Conservation (phyloP, 2,888 invertebrate species). For the Eretmocerus hayati region DNA sequence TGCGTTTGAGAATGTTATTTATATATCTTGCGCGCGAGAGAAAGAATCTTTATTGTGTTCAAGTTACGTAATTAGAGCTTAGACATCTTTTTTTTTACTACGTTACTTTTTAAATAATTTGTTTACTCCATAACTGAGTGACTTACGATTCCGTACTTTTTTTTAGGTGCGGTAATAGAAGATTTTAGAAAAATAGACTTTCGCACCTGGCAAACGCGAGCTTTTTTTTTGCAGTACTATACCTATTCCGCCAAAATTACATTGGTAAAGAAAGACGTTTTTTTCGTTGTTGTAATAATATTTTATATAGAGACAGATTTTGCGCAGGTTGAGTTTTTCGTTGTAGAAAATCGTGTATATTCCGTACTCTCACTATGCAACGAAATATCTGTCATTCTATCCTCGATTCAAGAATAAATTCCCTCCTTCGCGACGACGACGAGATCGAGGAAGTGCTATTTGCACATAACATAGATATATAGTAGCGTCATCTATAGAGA, state of each 20-base stretch:
- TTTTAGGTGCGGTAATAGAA: too few species aligned
- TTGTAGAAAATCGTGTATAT: constrained; percentile 6
- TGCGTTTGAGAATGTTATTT: constrained; percentile 16
- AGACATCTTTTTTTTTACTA: constrained; percentile 25
- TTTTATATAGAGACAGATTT: too few species aligned
- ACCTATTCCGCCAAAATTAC: constrained; percentile 7
- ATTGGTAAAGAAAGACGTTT: constrained; percentile 10
- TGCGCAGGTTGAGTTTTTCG: constrained; percentile 1
- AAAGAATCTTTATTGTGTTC: constrained; percentile 33
- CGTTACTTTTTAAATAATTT: too few species aligned
- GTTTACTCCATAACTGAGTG: too few species aligned
- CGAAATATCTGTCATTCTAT: constrained; percentile 13
- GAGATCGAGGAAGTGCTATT: too few species aligned
- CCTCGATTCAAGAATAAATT: too few species aligned
- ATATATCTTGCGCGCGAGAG: constrained; percentile 24
- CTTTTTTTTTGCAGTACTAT: constrained; percentile 11
- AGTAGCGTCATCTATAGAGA: too few species aligned
- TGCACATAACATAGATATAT: too few species aligned
- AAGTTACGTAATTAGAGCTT: constrained; percentile 28
- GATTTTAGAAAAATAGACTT: too few species aligned
- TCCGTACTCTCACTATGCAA: constrained; percentile 21
- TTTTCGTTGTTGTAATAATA: constrained; percentile 14
- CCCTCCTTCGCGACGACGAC: too few species aligned
- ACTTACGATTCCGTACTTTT: too few species aligned
- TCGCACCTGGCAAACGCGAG: too few species aligned